Conservation (phyloP, 2,113 vertebrate species). For the Xerus inauris region DNA sequence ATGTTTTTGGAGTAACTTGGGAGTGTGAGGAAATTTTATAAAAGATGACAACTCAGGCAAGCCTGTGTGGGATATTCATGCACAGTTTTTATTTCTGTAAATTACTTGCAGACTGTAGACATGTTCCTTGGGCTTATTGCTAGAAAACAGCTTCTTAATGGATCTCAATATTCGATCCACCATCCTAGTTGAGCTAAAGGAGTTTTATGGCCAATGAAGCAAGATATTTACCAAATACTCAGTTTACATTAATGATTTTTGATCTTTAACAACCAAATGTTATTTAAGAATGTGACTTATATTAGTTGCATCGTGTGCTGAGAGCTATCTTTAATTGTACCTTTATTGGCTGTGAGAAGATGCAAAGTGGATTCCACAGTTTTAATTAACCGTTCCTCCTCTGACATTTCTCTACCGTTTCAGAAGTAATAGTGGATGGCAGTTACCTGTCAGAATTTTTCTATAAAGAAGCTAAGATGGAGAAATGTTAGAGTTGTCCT, state of each 20-base stretch:
- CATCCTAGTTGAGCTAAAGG: neutral
- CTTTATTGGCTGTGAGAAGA: slow-evolving; percentile 65
- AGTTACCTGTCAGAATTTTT: slow-evolving; percentile 68
- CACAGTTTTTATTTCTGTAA: neutral
- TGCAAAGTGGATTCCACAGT: slow-evolving; percentile 62
- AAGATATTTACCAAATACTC: neutral
- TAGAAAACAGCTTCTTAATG: slow-evolving; percentile 35
- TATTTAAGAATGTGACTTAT: slow-evolving; percentile 66
- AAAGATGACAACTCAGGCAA: neutral
- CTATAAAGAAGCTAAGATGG: slow-evolving; percentile 40
- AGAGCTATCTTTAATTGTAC: slow-evolving; percentile 67
- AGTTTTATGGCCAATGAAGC: neutral
- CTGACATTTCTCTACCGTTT: slow-evolving; percentile 75
- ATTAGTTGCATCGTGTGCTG: slow-evolving; percentile 53
- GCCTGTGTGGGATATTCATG: neutral
- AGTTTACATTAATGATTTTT: slow-evolving; percentile 45
- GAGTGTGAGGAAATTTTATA: neutral
- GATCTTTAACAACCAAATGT: slow-evolving; percentile 47
- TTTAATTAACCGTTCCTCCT: slow-evolving; percentile 75
- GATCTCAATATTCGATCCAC: slow-evolving; percentile 17
- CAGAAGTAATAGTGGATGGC: slow-evolving; percentile 55
- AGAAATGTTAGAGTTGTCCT: slow-evolving; percentile 63
- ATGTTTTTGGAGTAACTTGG: neutral
- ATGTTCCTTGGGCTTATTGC: slow-evolving; percentile 3
- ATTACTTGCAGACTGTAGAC: slow-evolving; percentile 23